Conservation (phyloP, 2,113 vertebrate species). For the Okapia johnstoni region DNA sequence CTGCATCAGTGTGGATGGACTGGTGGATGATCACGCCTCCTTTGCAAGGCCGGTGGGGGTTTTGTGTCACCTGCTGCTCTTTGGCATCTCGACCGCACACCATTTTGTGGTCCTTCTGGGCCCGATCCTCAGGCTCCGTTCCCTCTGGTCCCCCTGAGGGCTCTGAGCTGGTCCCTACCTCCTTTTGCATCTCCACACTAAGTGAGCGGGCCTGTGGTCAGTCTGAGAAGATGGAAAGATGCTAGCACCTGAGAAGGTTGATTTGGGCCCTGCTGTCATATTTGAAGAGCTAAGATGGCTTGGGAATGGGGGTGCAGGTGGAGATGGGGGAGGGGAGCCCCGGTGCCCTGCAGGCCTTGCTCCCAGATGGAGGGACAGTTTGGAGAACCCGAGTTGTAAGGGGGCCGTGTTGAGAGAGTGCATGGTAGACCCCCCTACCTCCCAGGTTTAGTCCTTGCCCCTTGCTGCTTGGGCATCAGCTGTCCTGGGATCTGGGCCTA, state of each 20-base stretch:
- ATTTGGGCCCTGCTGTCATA: neutral
- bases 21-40: neutral
- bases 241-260: neutral
- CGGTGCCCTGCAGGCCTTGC: neutral
- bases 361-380: neutral
- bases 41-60: neutral
- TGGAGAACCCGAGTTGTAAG: neutral
- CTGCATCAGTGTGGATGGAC: neutral
- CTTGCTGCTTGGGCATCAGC: neutral
- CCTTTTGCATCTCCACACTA: neutral
- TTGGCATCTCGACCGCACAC: neutral
- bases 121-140: neutral
- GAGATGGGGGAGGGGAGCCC: neutral
- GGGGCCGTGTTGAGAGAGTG: neutral
- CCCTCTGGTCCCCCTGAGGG: fast-evolving
- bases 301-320: neutral
- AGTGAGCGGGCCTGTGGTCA: neutral
- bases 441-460: neutral
- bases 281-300: neutral
- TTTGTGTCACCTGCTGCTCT: neutral
- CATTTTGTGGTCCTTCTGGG: neutral
- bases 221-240: neutral
- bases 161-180: neutral
- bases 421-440: neutral
- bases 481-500: neutral